phyloP scores from a whole-genome alignment of 2,888 invertebrate species.

The Mesoligia furuncula region DNA sequence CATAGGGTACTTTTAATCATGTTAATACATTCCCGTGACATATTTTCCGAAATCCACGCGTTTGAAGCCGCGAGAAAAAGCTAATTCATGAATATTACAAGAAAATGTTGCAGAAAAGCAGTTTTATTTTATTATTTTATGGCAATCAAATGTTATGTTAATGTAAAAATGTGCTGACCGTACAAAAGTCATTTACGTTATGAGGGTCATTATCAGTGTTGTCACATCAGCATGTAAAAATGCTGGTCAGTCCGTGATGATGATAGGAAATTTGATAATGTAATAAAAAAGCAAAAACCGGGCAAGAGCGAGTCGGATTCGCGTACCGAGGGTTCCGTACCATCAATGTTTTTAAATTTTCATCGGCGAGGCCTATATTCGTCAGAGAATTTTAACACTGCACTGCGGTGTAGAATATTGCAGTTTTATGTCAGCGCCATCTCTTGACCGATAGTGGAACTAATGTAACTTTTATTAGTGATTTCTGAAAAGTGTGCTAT shows the following conservation, averaged over 20 bases:
- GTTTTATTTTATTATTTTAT: not conserved
- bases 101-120: not conserved
- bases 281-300: no score
- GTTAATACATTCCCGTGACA: not conserved
- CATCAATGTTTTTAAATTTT: no score
- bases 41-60: not conserved
- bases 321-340: no score
- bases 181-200: slow-evolving; percentile 26
- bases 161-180: not conserved
- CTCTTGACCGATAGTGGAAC: no score
- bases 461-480: no score
- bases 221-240: slow-evolving; percentile 40
- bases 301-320: no score
- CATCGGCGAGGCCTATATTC: no score
- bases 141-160: not conserved
- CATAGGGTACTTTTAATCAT: not conserved
- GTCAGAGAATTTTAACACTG: no score
- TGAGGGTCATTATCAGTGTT: slow-evolving; percentile 40
- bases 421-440: no score
- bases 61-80: not conserved
- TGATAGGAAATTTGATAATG: slow-evolving; percentile 30
- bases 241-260: slow-evolving; percentile 15
- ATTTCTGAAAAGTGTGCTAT: no score
- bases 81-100: not conserved
- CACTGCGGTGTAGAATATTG: no score